Evolutionary conservation across 2,113 vertebrate species (phyloP).

Genomic region (Pseudorhombus dupliciocellatus): DNA sequence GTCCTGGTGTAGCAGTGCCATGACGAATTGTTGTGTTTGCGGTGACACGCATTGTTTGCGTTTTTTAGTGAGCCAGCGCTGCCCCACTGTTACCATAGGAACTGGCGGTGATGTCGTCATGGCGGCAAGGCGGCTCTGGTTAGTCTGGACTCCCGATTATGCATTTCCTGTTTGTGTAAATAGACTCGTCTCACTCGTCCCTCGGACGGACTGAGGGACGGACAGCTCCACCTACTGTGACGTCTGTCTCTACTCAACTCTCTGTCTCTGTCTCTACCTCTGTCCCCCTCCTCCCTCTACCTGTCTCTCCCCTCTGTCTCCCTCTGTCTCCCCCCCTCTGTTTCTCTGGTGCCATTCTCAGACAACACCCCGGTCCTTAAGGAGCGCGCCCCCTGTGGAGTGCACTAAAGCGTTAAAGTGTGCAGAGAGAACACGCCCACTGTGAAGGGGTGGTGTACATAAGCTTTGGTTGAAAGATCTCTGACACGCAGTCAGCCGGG

Average conservation of each 20-base stretch:
- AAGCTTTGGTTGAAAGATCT: not conserved
- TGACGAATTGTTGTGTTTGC: constrained; percentile 64
- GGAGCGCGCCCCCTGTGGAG: constrained; percentile 32
- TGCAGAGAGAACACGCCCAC: not conserved
- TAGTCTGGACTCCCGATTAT: constrained; percentile 64
- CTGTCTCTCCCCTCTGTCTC: constrained; percentile 16
- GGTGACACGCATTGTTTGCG: constrained; percentile 41
- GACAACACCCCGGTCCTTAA: constrained; percentile 75
- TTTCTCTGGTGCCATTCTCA: constrained; percentile 75
- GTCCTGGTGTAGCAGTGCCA: constrained; percentile 65
- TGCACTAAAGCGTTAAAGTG: constrained; percentile 1
- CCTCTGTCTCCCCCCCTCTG: constrained; percentile 25
- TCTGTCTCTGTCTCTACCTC: constrained; percentile 4
- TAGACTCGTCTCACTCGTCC: constrained; percentile 37
- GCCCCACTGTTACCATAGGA: constrained; percentile 11
- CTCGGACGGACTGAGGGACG: not conserved
- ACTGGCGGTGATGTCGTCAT: not conserved
- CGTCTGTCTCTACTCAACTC: constrained; percentile 13
- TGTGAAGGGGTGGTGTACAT: not conserved
- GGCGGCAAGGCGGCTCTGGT: constrained; percentile 37
- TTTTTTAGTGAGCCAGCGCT: constrained; percentile 49
- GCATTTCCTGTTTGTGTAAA: constrained; percentile 65
- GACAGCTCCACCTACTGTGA: constrained; percentile 44
- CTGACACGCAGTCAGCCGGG: not conserved
- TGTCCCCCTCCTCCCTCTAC: too few species aligned